These are phyloP conservation scores for Sciurus vulgaris DNA, from an alignment of 2,797 vertebrate species.

Conservation along the genomic window DNA sequence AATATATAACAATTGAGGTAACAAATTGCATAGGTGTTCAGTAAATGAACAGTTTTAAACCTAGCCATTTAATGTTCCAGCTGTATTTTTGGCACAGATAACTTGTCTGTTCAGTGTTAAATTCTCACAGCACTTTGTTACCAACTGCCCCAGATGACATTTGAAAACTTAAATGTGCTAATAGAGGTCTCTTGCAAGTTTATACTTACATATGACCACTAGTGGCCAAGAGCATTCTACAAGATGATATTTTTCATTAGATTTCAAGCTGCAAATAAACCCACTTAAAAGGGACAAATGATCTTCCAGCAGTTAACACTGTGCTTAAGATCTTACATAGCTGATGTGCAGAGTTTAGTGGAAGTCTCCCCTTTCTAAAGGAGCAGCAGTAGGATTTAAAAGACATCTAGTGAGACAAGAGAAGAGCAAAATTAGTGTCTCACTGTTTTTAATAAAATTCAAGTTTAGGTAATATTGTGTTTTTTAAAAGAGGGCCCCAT, in stretches of 20 bases:
- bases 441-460: neutral
- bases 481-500: neutral
- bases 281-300: conserved; percentile 4
- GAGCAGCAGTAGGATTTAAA: conserved; percentile 22
- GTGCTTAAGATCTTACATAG: neutral
- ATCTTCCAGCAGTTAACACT: neutral
- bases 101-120: conserved; percentile 32
- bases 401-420: neutral
- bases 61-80: conserved; percentile 69
- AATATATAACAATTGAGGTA: conserved; percentile 93
- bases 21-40: conserved; percentile 94
- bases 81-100: conserved; percentile 77
- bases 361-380: neutral
- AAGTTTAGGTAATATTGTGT: neutral
- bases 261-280: conserved; percentile 61
- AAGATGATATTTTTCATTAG: neutral
- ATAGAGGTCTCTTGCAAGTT: conserved; percentile 16
- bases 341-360: neutral
- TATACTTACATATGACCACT: conserved; percentile 5
- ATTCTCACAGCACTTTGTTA: conserved; percentile 43
- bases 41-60: conserved; percentile 73
- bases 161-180: conserved; percentile 38
- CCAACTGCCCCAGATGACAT: conserved; percentile 1
- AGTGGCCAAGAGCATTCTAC: neutral
- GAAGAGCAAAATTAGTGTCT: neutral